Evolutionary conservation across 1,140 invertebrate genomes (phyloP).

Genomic region (Diorhabda sublineata): DNA sequence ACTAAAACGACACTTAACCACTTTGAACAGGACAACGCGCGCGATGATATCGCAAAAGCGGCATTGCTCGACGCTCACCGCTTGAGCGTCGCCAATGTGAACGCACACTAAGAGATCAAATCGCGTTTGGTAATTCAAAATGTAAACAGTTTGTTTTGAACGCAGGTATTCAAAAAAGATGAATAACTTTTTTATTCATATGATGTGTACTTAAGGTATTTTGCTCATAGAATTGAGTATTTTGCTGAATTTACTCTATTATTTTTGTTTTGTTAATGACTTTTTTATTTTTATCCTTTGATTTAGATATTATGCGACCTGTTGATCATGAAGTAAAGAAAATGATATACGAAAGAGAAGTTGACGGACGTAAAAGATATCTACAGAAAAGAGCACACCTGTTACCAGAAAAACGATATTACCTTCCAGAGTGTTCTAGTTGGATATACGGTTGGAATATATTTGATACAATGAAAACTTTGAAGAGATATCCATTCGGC

Average conservation of each 20-base stretch:
- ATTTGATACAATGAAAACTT: slow-evolving; percentile 36
- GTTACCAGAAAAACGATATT: slow-evolving; percentile 41
- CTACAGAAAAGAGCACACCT: slow-evolving; percentile 34
- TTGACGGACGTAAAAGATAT: slow-evolving; percentile 36
- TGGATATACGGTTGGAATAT: slow-evolving; percentile 45
- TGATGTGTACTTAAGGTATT: no score
- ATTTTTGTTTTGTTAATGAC: neutral
- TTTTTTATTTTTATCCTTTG: neutral
- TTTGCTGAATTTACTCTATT: neutral
- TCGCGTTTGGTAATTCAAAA: no score
- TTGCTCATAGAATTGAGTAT: no score
- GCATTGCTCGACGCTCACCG: no score
- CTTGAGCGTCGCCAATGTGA: no score
- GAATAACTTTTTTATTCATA: no score
- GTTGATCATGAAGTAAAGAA: slow-evolving; percentile 34
- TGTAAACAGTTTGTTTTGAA: no score
- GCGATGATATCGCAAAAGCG: no score
- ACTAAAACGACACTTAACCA: no score
- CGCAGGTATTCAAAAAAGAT: no score
- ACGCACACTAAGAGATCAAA: no score
- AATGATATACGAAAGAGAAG: slow-evolving; percentile 35
- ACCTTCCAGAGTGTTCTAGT: slow-evolving; percentile 41
- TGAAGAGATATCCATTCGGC: slow-evolving; percentile 32
- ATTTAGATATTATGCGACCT: slow-evolving; percentile 36
- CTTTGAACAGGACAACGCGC: no score